Conservation (phyloP, 2,888 invertebrate genomes). For the Drosophila anomelani region DNA sequence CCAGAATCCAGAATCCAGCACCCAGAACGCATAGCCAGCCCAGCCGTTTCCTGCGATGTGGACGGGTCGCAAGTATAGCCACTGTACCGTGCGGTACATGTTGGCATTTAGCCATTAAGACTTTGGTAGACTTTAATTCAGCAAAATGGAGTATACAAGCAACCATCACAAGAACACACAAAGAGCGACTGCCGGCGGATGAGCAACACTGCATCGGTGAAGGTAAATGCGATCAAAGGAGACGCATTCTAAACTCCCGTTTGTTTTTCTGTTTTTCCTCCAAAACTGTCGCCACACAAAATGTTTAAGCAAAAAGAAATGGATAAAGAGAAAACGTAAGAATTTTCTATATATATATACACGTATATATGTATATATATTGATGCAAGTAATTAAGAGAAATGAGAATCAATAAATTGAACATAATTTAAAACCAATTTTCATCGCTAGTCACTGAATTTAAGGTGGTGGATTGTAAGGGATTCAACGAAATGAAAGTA, state of each 20-base stretch:
- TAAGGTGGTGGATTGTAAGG: no score
- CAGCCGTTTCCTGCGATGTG: constrained; percentile 42
- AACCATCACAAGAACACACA: constrained; percentile 13
- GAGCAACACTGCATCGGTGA: not conserved
- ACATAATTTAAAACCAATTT: constrained; percentile 29
- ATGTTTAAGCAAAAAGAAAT: constrained; percentile 14
- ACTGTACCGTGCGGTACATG: constrained; percentile 32
- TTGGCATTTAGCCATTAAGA: constrained; percentile 45
- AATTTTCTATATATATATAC: constrained; percentile 24
- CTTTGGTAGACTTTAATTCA: constrained; percentile 41
- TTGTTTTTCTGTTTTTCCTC: constrained; percentile 15
- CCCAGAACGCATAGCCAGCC: constrained; percentile 13
- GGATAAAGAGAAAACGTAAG: constrained; percentile 16
- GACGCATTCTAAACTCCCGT: constrained; percentile 3
- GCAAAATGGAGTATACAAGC: constrained; percentile 2
- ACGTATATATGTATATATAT: not conserved
- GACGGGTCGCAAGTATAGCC: constrained; percentile 43
- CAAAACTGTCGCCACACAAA: constrained; percentile 35
- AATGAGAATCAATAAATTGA: constrained; percentile 43
- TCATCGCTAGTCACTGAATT: not conserved
- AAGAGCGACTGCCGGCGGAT: not conserved
- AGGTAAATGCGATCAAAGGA: constrained; percentile 36
- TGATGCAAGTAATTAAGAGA: constrained; percentile 38
- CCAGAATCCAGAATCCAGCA: not conserved
- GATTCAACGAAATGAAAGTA: no score